Evolutionary conservation across 37 sponge, comb jelly and placozoan species (phyloP).

Genomic region (Chondrosia reniformis): DNA sequence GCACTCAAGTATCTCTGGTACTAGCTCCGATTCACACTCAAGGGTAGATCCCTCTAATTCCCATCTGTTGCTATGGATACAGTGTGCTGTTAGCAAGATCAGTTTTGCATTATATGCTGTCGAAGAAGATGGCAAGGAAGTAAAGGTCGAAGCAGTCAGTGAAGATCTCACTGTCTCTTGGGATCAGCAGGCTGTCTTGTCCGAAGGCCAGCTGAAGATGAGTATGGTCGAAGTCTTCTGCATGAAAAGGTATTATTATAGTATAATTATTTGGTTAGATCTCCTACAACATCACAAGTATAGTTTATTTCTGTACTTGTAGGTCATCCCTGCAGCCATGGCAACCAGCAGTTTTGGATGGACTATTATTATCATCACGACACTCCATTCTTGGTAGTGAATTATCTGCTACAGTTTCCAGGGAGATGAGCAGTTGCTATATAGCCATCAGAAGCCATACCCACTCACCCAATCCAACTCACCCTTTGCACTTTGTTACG

Average conservation of each 20-base stretch:
- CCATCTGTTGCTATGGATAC: conserved; percentile 23
- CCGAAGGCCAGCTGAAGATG: conserved; percentile 2
- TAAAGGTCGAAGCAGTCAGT: neutral
- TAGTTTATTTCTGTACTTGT: neutral
- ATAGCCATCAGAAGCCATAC: neutral
- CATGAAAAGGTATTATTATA: neutral
- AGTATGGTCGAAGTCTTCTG: neutral
- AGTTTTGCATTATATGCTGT: neutral
- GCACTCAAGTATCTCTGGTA: neutral
- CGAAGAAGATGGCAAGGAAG: neutral
- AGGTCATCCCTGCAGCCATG: neutral
- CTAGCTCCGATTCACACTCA: neutral
- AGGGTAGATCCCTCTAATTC: neutral
- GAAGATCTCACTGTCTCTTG: conserved; percentile 10
- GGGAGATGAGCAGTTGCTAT: neutral
- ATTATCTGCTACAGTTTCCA: conserved; percentile 14
- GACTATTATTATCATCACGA: conserved; percentile 42
- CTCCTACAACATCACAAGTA: neutral
- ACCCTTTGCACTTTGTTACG: conserved; percentile 25
- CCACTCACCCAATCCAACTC: neutral
- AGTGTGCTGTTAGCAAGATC: neutral
- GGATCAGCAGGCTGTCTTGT: neutral
- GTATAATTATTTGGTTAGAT: neutral
- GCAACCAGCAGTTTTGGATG: neutral
- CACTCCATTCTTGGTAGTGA: conserved; percentile 32